These are phyloP conservation scores for Brassicogethes aeneus DNA, from an alignment of 2,888 invertebrate species.

Conservation along the genomic window DNA sequence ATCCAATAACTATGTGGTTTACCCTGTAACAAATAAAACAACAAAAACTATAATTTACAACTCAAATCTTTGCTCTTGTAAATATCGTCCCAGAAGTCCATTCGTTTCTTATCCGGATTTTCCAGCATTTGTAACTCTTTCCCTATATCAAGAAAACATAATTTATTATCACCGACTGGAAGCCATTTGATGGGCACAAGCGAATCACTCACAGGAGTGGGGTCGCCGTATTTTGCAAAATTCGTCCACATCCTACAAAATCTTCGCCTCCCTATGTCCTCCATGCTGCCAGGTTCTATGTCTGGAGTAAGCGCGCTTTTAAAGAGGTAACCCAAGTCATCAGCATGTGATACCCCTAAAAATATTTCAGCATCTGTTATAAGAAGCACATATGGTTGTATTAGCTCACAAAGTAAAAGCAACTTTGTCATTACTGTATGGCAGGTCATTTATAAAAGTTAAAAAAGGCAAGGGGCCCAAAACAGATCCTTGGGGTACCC, in stretches of 20 bases:
- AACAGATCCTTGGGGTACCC: no score
- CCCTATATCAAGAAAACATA: conserved; percentile 22
- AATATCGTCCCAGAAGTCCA: conserved; percentile 25
- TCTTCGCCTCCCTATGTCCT: conserved; percentile 16
- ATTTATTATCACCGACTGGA: conserved; percentile 16
- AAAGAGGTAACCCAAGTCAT: conserved; percentile 25
- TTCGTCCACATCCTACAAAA: conserved; percentile 28
- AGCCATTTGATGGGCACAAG: conserved; percentile 21
- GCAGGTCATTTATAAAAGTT: no score
- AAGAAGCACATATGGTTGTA: no score
- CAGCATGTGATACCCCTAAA: conserved; percentile 24
- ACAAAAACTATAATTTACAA: no score
- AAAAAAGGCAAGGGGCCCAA: no score
- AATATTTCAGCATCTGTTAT: background rate
- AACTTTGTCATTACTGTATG: no score
- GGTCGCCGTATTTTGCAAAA: conserved; percentile 26
- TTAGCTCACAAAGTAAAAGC: no score
- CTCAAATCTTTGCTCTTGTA: no score
- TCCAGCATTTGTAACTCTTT: conserved; percentile 14
- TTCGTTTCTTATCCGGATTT: conserved; percentile 22
- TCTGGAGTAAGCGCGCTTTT: conserved; percentile 16
- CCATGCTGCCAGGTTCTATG: conserved; percentile 13
- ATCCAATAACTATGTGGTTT: no score
- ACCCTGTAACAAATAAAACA: no score
- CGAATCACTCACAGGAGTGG: conserved; percentile 16